A percentile compares a stretch with the other conserved stretches of the same genome.
Conservation (phyloP, 2,888 invertebrate species). For the Xiphydria camelus region DNA sequence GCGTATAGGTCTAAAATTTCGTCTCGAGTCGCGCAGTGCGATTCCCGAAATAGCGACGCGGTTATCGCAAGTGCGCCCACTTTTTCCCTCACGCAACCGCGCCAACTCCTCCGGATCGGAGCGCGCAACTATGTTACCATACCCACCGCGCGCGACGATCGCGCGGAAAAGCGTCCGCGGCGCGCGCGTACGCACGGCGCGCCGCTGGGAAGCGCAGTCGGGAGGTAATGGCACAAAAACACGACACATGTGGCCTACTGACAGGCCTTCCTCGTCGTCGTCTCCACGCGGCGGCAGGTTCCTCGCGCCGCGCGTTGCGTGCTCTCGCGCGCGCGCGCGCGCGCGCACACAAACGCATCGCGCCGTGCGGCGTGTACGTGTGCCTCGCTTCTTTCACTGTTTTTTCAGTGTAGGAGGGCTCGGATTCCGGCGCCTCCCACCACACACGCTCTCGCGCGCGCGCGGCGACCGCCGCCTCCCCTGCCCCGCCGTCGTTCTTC, state of each 20-base stretch:
- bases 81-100: too few species aligned
- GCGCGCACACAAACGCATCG: neutral
- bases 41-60: too few species aligned
- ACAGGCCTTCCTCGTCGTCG: conserved; percentile 29
- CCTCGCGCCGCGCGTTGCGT: too few species aligned
- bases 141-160: too few species aligned
- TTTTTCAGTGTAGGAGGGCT: conserved; percentile 20
- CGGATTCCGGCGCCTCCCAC: conserved; percentile 27
- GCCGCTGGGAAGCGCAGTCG: conserved; percentile 22
- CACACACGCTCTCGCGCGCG: neutral
- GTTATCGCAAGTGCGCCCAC: too few species aligned
- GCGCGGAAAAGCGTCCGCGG: too few species aligned
- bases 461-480: neutral
- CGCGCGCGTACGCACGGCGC: neutral
- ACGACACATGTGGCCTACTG: conserved; percentile 32
- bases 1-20: too few species aligned
- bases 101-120: too few species aligned
- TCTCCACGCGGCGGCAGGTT: conserved; percentile 4
- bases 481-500: conserved; percentile 1
- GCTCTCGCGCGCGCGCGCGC: neutral
- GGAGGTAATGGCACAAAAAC: conserved; percentile 26
- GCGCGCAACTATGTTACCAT: too few species aligned
- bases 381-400: conserved; percentile 10
- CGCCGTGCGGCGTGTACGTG: neutral
- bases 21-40: too few species aligned